Evolutionary conservation across 1,140 invertebrate species (phyloP).

Genomic region (Tigriopus japonicus): DNA sequence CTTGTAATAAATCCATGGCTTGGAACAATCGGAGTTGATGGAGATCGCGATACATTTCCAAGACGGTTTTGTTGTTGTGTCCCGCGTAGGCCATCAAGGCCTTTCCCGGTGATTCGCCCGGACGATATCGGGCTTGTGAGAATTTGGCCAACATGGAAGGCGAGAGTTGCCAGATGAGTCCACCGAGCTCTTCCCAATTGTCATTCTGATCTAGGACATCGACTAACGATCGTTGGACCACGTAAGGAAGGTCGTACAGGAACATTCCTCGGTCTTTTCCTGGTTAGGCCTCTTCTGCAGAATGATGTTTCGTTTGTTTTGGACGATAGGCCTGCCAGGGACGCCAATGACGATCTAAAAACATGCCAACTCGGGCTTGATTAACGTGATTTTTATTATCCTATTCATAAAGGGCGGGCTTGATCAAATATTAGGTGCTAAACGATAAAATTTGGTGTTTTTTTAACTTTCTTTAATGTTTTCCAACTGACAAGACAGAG

Average conservation of each 20-base stretch:
- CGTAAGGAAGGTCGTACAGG: constrained; percentile 50
- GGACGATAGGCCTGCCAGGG: no score
- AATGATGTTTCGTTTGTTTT: no score
- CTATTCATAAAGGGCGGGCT: no score
- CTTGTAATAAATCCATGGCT: constrained; percentile 42
- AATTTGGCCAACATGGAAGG: background rate
- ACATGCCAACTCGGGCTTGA: no score
- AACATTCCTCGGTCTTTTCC: no score
- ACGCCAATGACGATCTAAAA: no score
- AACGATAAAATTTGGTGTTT: no score
- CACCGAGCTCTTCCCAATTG: constrained; percentile 52
- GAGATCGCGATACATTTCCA: constrained; percentile 50
- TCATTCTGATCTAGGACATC: constrained; percentile 52
- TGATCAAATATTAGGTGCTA: no score
- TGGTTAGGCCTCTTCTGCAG: no score
- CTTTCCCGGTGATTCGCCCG: constrained; percentile 44
- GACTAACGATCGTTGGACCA: constrained; percentile 44
- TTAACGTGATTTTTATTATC: no score
- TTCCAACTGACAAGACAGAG: no score
- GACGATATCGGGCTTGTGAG: background rate
- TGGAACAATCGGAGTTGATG: constrained; percentile 48
- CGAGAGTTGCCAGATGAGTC: background rate
- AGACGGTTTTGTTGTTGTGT: constrained; percentile 52
- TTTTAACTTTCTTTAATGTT: no score
- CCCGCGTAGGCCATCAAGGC: constrained; percentile 55